These are phyloP conservation scores for Cardinalis cardinalis DNA, from an alignment of 2,113 vertebrate genomes.

Conservation along the genomic window DNA sequence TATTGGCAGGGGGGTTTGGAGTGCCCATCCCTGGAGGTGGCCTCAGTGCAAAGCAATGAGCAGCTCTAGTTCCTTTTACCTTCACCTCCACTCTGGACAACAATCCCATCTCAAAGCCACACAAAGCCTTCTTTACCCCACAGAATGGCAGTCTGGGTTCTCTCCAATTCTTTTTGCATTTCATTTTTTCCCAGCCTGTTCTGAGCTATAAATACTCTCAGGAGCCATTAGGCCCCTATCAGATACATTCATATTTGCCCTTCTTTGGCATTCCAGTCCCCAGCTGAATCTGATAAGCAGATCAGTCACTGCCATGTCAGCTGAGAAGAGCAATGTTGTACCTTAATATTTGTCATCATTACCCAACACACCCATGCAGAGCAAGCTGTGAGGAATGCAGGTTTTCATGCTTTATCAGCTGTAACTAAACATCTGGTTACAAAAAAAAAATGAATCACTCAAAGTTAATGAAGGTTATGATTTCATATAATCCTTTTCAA, in stretches of 20 bases:
- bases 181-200: background rate
- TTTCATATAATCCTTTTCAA: constrained; percentile 54
- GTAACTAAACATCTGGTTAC: constrained; percentile 60
- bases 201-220: background rate
- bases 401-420: constrained; percentile 66
- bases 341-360: constrained; percentile 66
- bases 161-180: background rate
- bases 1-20: background rate
- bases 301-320: constrained; percentile 53
- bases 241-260: constrained; percentile 35
- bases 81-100: background rate
- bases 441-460: constrained; percentile 46
- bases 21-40: background rate
- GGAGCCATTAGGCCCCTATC: background rate
- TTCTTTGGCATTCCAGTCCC: constrained; percentile 46
- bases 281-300: constrained; percentile 62
- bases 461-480: constrained; percentile 54
- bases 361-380: constrained; percentile 63
- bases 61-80: background rate
- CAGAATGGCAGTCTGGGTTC: background rate
- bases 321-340: background rate
- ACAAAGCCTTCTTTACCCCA: background rate
- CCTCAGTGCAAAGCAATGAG: background rate
- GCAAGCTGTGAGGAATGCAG: constrained; percentile 61
- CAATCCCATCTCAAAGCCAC: background rate